Evolutionary conservation across 2,113 vertebrate genomes (phyloP).

Genomic region (Solea senegalensis): DNA sequence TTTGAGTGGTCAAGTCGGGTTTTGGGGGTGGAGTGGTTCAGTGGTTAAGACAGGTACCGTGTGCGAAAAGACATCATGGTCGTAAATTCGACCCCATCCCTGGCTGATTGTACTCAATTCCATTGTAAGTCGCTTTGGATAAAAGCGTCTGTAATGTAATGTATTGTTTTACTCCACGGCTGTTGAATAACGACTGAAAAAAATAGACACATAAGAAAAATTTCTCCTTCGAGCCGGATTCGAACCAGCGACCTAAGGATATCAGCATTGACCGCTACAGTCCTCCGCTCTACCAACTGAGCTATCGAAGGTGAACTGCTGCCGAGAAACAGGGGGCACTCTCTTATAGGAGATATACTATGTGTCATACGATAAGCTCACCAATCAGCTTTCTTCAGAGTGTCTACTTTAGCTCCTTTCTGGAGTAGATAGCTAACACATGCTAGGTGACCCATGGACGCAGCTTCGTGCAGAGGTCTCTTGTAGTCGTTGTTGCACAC

Average conservation of each 20-base stretch:
- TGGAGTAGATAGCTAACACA: slow-evolving; percentile 85
- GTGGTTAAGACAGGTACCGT: no score
- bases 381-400: slow-evolving; percentile 93
- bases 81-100: no score
- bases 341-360: no score
- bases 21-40: no score
- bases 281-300: slow-evolving; percentile 93
- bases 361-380: slow-evolving; percentile 41
- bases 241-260: slow-evolving; percentile 87
- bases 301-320: slow-evolving; percentile 84
- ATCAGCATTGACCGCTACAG: slow-evolving; percentile 73
- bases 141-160: no score
- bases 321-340: no score
- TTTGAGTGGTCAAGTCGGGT: no score
- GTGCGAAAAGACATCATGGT: no score
- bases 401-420: slow-evolving; percentile 83
- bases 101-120: no score
- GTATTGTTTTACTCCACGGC: no score
- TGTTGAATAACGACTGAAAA: no score
- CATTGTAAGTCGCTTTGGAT: no score
- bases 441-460: slow-evolving; percentile 84
- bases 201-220: rapidly evolving
- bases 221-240: slow-evolving; percentile 82
- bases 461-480: slow-evolving; percentile 90
- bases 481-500: slow-evolving; percentile 88